A percentile compares a stretch with the other conserved stretches of the same genome.
These are phyloP conservation scores for Synanthedon tipuliformis DNA, from an alignment of 2,888 invertebrate genomes.

Conservation along the genomic window DNA sequence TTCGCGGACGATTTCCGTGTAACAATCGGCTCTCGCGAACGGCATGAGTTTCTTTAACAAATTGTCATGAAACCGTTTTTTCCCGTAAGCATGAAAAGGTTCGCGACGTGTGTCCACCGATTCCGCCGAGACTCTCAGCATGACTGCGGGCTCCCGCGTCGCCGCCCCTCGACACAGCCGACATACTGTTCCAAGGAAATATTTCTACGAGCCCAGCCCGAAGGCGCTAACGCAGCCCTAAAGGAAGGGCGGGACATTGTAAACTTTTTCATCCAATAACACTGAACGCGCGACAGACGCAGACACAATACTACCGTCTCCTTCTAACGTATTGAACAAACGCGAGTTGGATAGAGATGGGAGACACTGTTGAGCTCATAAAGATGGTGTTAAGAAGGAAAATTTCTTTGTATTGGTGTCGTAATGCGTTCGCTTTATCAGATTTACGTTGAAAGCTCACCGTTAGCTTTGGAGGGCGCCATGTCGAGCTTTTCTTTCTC, in stretches of 20 bases:
- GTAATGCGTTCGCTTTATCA: conserved; percentile 66
- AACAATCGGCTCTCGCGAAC: conserved; percentile 20
- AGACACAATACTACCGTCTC: neutral
- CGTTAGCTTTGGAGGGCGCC: conserved; percentile 60
- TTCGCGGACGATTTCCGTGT: conserved; percentile 25
- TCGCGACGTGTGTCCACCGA: conserved; percentile 64
- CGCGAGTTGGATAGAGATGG: conserved; percentile 20
- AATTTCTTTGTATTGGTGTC: conserved; percentile 59
- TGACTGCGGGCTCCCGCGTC: conserved; percentile 68
- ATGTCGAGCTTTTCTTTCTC: conserved; percentile 31
- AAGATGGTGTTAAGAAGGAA: conserved; percentile 44
- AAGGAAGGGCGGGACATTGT: conserved; percentile 49
- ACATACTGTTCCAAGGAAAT: conserved; percentile 64
- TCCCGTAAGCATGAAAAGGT: conserved; percentile 47
- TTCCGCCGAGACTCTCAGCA: conserved; percentile 66
- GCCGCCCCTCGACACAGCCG: conserved; percentile 61
- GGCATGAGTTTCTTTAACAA: conserved; percentile 44
- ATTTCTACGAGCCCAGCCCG: conserved; percentile 33
- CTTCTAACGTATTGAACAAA: neutral
- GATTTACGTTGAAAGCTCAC: conserved; percentile 68
- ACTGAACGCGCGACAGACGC: conserved; percentile 13
- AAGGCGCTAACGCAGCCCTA: conserved; percentile 55
- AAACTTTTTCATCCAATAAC: conserved; percentile 60
- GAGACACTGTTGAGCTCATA: conserved; percentile 21
- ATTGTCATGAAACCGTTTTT: conserved; percentile 55